These are phyloP conservation scores for Microtus richardsoni DNA, from an alignment of 2,113 vertebrate species.

Conservation along the genomic window DNA sequence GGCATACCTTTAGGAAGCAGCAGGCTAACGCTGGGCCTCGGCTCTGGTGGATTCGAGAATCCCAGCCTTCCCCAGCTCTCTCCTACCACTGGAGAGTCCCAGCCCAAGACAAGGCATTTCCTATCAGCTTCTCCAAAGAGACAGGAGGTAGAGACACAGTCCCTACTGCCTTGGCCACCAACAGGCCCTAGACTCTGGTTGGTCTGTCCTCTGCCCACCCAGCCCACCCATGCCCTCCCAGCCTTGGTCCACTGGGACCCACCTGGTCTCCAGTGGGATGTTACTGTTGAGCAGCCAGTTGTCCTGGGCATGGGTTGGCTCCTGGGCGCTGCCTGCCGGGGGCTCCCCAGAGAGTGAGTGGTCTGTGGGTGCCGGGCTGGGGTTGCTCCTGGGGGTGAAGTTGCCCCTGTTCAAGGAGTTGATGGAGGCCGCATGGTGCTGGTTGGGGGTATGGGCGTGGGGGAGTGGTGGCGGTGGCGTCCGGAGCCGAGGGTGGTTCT, in stretches of 20 bases:
- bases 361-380: constrained; percentile 96
- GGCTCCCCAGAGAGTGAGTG: constrained; percentile 95
- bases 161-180: not conserved
- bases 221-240: not conserved
- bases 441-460: constrained; percentile 95
- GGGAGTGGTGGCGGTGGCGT: constrained; percentile 95
- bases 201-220: not conserved
- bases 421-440: constrained; percentile 95
- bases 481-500: constrained; percentile 95
- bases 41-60: not conserved
- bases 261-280: constrained; percentile 99
- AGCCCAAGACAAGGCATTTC: too few relatives aligned
- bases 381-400: constrained; percentile 97
- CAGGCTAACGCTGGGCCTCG: not conserved
- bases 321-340: constrained; percentile 88
- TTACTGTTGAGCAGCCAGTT: constrained; percentile 99
- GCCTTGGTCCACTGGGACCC: constrained; percentile 26
- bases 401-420: constrained; percentile 96
- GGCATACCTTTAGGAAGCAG: not conserved
- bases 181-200: not conserved
- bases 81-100: not conserved
- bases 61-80: rapidly evolving
- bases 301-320: constrained; percentile 94
- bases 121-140: not conserved
- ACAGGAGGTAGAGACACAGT: too few relatives aligned